Conservation (phyloP, 2,888 invertebrate genomes). For the Ephialtes manifestator region DNA sequence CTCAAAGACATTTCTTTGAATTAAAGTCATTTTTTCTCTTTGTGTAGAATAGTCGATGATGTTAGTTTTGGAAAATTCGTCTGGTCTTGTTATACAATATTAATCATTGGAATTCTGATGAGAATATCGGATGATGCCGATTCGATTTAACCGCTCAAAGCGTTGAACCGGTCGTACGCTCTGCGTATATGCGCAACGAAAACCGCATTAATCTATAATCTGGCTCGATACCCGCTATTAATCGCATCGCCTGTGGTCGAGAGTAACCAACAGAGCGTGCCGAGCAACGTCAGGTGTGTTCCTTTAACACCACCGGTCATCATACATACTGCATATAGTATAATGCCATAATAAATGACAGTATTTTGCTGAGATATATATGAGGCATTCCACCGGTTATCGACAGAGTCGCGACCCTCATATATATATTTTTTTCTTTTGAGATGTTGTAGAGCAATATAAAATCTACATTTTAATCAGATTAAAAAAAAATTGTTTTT, state of each 20-base stretch:
- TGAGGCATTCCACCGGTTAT: no score
- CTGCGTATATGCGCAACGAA: slow-evolving; percentile 2
- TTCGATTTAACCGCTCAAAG: slow-evolving; percentile 1
- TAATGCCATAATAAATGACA: background rate
- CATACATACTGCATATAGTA: background rate
- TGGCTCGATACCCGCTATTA: slow-evolving; percentile 18
- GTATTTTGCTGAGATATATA: background rate
- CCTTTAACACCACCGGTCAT: slow-evolving; percentile 16
- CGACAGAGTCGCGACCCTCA: no score
- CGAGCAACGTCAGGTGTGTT: slow-evolving; percentile 19
- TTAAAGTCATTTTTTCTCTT: no score
- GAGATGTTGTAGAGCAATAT: no score
- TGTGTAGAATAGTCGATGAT: background rate
- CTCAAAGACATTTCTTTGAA: no score
- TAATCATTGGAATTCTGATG: slow-evolving; percentile 5
- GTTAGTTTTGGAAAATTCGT: background rate
- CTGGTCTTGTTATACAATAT: slow-evolving; percentile 2
- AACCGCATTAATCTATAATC: slow-evolving; percentile 23
- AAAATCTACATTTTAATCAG: no score
- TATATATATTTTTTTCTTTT: no score
- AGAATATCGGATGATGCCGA: background rate
- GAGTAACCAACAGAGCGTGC: slow-evolving; percentile 12
- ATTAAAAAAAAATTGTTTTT: no score
- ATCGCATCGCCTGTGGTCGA: slow-evolving; percentile 13
- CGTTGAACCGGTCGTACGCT: background rate